These are phyloP conservation scores for Congeria kusceri DNA, from an alignment of 2,888 invertebrate genomes.

Conservation along the genomic window DNA sequence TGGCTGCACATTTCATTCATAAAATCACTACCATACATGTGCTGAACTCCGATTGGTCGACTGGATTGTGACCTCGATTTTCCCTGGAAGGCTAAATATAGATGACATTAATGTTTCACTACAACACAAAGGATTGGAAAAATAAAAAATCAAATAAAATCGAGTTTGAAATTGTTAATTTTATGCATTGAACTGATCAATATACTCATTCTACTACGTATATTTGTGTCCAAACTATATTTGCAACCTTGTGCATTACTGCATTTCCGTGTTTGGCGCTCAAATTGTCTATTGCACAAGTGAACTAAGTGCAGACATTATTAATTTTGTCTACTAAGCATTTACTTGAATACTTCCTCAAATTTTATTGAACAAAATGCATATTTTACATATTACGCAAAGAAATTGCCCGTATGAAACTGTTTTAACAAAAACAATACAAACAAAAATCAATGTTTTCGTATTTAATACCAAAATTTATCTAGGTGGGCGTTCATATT, in stretches of 20 bases:
- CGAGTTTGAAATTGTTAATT: slow-evolving; percentile 13
- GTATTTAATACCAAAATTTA: too few relatives aligned
- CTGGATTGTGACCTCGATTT: slow-evolving; percentile 18
- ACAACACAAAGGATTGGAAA: slow-evolving; percentile 15
- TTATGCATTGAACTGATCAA: slow-evolving; percentile 27
- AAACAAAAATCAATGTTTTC: too few relatives aligned
- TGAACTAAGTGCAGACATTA: too few relatives aligned
- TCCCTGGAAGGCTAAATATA: slow-evolving; percentile 26
- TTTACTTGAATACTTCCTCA: too few relatives aligned
- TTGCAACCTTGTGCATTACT: slow-evolving; percentile 12
- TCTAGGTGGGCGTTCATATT: too few relatives aligned
- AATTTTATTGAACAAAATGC: too few relatives aligned
- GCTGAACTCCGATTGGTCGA: slow-evolving; percentile 26
- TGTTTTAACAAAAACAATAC: too few relatives aligned
- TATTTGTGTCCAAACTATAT: slow-evolving; percentile 5
- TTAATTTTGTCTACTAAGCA: too few relatives aligned
- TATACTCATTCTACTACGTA: slow-evolving; percentile 1
- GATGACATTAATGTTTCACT: slow-evolving; percentile 17
- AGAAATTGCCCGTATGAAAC: too few relatives aligned
- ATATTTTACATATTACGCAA: too few relatives aligned
- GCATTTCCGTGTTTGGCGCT: slow-evolving; percentile 31
- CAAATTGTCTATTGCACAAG: background rate
- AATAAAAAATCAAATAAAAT: slow-evolving; percentile 44
- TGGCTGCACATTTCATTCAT: slow-evolving; percentile 27
- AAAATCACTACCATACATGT: background rate